Conservation (phyloP, 2,113 vertebrate genomes). For the Pseudorhombus dupliciocellatus region DNA sequence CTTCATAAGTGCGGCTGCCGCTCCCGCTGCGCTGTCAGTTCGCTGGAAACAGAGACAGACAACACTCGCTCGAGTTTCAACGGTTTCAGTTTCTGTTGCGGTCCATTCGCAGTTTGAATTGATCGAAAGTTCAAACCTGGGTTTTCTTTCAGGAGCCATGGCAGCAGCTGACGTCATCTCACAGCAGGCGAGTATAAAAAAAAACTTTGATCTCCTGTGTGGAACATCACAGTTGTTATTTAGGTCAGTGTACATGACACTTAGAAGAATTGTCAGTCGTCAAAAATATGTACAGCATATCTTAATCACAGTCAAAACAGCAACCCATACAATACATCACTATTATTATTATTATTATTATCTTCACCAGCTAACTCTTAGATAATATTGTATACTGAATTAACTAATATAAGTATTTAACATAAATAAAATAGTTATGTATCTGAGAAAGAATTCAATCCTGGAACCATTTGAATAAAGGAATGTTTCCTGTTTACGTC, state of each 20-base stretch:
- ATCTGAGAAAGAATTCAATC: too few relatives aligned
- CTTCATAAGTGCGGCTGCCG: conserved; percentile 51
- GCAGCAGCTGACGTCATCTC: conserved; percentile 56
- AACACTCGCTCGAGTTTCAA: conserved; percentile 22
- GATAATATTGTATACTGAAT: too few relatives aligned
- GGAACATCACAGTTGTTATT: too few relatives aligned
- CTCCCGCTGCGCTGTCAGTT: background rate
- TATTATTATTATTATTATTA: too few relatives aligned
- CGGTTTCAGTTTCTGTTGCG: background rate
- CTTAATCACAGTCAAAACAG: too few relatives aligned
- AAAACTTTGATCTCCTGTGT: background rate
- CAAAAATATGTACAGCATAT: too few relatives aligned
- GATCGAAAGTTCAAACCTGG: background rate
- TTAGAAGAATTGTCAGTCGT: too few relatives aligned
- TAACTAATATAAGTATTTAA: too few relatives aligned
- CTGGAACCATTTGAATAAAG: background rate
- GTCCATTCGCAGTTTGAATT: background rate
- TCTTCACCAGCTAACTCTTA: too few relatives aligned
- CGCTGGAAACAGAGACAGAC: fast-evolving
- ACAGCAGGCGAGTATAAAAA: conserved; percentile 56
- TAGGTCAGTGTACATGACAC: background rate
- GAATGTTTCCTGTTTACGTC: conserved; percentile 1
- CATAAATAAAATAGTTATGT: too few relatives aligned
- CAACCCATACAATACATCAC: too few relatives aligned
- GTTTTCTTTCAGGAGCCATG: conserved; percentile 52